Conservation (phyloP, 2,797 vertebrate species). For the Hephaestus fuliginosus region DNA sequence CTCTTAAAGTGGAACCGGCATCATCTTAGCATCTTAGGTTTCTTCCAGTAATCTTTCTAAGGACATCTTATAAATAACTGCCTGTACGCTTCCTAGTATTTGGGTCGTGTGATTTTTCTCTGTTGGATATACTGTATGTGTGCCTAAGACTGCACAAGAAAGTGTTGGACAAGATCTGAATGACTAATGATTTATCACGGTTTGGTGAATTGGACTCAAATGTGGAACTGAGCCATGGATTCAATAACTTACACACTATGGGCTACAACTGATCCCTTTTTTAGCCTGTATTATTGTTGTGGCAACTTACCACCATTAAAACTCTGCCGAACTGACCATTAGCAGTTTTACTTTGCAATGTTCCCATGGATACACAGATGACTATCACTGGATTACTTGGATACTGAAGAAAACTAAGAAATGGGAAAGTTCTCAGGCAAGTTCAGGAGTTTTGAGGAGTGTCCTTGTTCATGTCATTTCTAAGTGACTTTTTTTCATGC, state of each 20-base stretch:
- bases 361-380: neutral
- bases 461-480: neutral
- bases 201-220: neutral
- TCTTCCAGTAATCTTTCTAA: neutral
- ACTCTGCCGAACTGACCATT: neutral
- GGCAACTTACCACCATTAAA: neutral
- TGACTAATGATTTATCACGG: neutral
- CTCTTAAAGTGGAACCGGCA: slow-evolving; percentile 5
- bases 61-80: slow-evolving; percentile 26
- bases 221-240: neutral
- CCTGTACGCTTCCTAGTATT: neutral
- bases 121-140: neutral
- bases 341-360: neutral
- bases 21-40: neutral
- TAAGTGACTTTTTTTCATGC: neutral
- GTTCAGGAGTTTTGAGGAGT: neutral
- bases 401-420: neutral
- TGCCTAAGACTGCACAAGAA: neutral
- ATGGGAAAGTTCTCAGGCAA: neutral
- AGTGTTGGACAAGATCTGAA: slow-evolving; percentile 14
- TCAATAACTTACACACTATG: neutral
- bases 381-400: neutral
- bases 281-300: neutral
- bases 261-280: neutral
- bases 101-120: neutral